phyloP scores from a whole-genome alignment of 1,140 invertebrate genomes.

The Aphelinus certus region DNA sequence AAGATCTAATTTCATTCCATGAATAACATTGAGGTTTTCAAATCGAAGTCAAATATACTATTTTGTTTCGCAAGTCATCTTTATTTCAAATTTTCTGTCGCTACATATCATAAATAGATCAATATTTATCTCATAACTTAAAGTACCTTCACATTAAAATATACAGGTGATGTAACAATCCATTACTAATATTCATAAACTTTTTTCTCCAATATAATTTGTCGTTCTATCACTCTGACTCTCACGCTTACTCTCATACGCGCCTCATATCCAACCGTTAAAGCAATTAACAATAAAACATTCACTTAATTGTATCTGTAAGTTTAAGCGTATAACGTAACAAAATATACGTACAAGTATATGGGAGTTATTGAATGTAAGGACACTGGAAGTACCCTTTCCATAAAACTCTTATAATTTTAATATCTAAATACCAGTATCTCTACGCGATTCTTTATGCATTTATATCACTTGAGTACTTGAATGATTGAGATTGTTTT shows the following conservation, averaged over 20 bases:
- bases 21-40: too few species aligned
- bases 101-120: conserved; percentile 42
- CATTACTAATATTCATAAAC: conserved; percentile 34
- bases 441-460: conserved; percentile 28
- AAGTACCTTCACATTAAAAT: conserved; percentile 39
- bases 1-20: too few species aligned
- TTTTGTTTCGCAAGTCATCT: conserved; percentile 24
- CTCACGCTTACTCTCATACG: conserved; percentile 9
- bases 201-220: conserved; percentile 17
- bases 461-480: conserved; percentile 24
- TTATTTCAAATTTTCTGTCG: conserved; percentile 37
- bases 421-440: conserved; percentile 24
- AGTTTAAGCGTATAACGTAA: conserved; percentile 38
- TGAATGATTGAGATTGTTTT: conserved; percentile 15
- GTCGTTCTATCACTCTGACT: background rate
- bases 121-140: conserved; percentile 37
- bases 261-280: conserved; percentile 8
- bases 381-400: conserved; percentile 27
- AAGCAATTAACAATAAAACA: conserved; percentile 39
- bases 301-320: conserved; percentile 21
- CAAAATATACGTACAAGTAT: conserved; percentile 39
- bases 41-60: background rate
- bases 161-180: conserved; percentile 36
- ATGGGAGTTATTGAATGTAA: conserved; percentile 20
- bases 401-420: conserved; percentile 13